These are phyloP conservation scores for Ctena decussata DNA, from an alignment of 2,888 invertebrate genomes.

Conservation along the genomic window DNA sequence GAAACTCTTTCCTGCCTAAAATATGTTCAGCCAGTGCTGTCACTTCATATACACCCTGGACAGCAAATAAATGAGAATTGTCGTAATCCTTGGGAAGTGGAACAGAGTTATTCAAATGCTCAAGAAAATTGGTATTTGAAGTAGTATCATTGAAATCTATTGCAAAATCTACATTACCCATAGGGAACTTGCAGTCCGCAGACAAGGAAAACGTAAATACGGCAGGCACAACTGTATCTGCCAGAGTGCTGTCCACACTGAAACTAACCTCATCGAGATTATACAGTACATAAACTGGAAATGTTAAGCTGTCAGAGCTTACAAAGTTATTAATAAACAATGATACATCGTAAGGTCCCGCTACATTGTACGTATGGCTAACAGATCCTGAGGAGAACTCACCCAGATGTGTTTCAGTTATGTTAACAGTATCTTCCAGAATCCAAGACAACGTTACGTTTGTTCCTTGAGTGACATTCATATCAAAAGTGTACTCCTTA, in stretches of 20 bases:
- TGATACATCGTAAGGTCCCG: neutral
- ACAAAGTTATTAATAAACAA: neutral
- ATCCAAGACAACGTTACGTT: slow-evolving; percentile 28
- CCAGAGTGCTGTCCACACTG: slow-evolving; percentile 1
- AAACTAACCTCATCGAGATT: neutral
- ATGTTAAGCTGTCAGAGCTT: neutral
- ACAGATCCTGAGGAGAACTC: neutral
- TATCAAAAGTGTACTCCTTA: slow-evolving; percentile 17
- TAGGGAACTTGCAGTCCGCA: neutral
- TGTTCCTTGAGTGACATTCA: slow-evolving; percentile 34
- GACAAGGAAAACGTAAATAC: neutral
- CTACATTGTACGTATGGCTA: neutral
- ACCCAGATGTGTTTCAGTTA: neutral
- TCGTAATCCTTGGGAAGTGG: neutral
- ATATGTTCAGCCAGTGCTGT: slow-evolving; percentile 22
- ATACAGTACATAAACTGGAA: neutral
- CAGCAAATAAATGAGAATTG: slow-evolving; percentile 27
- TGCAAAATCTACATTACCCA: neutral
- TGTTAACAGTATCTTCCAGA: slow-evolving; percentile 20
- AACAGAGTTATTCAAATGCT: neutral
- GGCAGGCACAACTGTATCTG: neutral
- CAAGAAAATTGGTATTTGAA: neutral
- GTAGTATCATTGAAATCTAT: neutral
- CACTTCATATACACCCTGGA: slow-evolving; percentile 46
- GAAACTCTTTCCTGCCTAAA: slow-evolving; percentile 19